Conservation (phyloP, 2,797 vertebrate genomes). For the Discoglossus pictus region DNA sequence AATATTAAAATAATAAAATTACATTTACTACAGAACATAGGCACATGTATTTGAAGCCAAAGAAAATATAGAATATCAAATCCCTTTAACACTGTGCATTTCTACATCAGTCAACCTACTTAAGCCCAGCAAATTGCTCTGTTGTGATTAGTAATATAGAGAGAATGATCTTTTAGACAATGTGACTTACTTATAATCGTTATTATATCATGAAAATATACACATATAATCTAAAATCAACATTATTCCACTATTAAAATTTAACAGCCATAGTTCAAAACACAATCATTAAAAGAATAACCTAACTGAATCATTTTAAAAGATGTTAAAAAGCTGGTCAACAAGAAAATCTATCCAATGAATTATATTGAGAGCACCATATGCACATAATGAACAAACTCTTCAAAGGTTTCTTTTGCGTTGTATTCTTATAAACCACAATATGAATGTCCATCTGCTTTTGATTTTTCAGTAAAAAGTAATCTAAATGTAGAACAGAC, state of each 20-base stretch:
- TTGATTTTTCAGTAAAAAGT: conserved; percentile 37
- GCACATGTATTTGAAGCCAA: too few species aligned
- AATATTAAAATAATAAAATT: too few species aligned
- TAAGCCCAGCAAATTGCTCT: conserved; percentile 12
- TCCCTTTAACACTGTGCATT: too few species aligned
- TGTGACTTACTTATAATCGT: conserved; percentile 19
- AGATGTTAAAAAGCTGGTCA: conserved; percentile 8
- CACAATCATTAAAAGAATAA: conserved; percentile 40
- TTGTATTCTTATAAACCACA: conserved; percentile 28
- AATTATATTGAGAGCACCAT: conserved; percentile 45
- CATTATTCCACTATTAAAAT: conserved; percentile 23
- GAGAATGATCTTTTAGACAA: conserved; percentile 11
- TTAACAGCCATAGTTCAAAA: conserved; percentile 23
- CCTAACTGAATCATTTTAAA: conserved; percentile 28
- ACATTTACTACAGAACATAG: too few species aligned
- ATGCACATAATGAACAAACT: conserved; percentile 13
- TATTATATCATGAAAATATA: background rate
- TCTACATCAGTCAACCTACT: too few species aligned
- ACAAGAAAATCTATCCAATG: conserved; percentile 26
- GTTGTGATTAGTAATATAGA: conserved; percentile 5
- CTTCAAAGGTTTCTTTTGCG: conserved; percentile 41
- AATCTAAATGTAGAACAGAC: conserved; percentile 32
- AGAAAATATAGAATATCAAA: too few species aligned
- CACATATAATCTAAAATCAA: conserved; percentile 17
- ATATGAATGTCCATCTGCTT: conserved; percentile 34